Evolutionary conservation across 2,113 vertebrate species (phyloP), one percentile per base, ranked within the genome.

Genomic region (Xenopus borealis): DNA sequence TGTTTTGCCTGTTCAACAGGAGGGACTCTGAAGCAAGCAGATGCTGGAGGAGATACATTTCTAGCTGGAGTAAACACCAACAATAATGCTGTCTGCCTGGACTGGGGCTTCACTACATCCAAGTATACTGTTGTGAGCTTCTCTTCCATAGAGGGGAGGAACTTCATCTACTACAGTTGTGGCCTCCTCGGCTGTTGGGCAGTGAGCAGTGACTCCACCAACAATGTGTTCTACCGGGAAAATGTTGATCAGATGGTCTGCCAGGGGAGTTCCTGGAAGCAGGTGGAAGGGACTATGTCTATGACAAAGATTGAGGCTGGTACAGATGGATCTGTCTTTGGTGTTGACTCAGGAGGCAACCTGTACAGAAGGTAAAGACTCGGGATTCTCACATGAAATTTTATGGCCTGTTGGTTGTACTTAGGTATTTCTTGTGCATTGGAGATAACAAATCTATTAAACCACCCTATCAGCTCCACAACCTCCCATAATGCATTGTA

Each of bases 111-210:
- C n/a, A 65, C 66, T 1, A 10, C 68, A 47, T 72, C 50, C 58
- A 68, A 19, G 47, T 50, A 50, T 13, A 50, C 47, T 9, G 14
- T 12, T 17, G 9, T 14, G 16, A 16, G 11, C 81, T 40, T 40
- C 33, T 40, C 33, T 40, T 7, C 33, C 33, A 40, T 40, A 6
- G 78, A 69, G 7, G 81, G 84, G 1, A 70, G 50, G 23, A 27
- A 27, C 5, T 59, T 86, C 16, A 72, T 33, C 1, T 84, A 83
- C 70, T 83, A 87, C 19, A 46, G 59, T 7, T 73, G 78, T 55
- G 81, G 81, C 19, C 67, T 53, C 3, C 23, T 62, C 10, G 78
- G 82, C 1, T 66, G 75, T 27, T 80, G 81, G 72, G 79, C 71
- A 1, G 57, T 75, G 13, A 73, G 58, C 65, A 13, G 7, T 4